Evolutionary conservation across 2,113 vertebrate species (phyloP).

Genomic region (Barnardius zonarius): DNA sequence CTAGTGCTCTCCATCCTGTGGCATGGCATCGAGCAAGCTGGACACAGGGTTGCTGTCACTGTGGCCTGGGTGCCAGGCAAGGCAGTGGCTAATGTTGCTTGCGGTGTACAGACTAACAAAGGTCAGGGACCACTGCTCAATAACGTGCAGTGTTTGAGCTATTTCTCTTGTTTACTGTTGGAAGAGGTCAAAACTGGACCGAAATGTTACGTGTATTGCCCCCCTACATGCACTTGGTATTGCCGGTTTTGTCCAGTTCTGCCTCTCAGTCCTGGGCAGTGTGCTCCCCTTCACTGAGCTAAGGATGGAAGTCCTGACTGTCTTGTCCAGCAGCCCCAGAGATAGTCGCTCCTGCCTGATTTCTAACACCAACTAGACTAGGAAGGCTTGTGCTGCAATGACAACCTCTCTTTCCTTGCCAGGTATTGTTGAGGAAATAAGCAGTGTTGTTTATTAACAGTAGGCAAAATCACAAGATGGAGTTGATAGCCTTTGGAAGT

Average conservation of each 20-base stretch:
- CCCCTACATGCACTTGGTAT: accelerated
- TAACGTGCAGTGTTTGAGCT: background rate
- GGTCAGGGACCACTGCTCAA: background rate
- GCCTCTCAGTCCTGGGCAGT: background rate
- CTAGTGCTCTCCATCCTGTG: background rate
- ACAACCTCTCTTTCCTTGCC: background rate
- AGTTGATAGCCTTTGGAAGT: background rate
- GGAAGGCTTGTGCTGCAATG: background rate
- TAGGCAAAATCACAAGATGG: background rate
- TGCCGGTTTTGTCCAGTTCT: background rate
- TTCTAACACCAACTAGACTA: background rate
- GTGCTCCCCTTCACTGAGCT: background rate
- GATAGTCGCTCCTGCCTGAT: background rate
- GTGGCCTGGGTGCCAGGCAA: background rate
- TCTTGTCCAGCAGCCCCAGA: background rate
- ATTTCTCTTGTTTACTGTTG: background rate
- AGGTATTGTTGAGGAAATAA: background rate
- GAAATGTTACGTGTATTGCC: background rate
- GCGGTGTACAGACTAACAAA: background rate
- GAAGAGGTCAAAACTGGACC: background rate
- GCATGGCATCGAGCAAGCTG: accelerated
- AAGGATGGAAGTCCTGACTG: too few relatives aligned
- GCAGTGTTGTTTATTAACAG: background rate
- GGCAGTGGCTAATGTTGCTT: background rate
- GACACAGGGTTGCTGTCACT: background rate